Base-by-base conservation (phyloP, 2,888 invertebrate genomes). In the Bembecia ichneumoniformis region DNA sequence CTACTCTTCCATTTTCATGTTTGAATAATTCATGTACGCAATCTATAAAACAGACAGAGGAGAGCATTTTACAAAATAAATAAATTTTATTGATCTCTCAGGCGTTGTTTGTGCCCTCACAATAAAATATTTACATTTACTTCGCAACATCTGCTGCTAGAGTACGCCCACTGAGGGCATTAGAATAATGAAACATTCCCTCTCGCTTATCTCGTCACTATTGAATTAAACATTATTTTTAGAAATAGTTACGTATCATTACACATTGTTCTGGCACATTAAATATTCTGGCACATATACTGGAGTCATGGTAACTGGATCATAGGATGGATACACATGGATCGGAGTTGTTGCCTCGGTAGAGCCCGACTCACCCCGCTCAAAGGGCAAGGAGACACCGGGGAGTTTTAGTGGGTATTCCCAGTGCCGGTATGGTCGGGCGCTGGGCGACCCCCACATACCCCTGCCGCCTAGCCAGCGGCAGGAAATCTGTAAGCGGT, bases 61-160 rank as follows among this genome's bases (percentile, higher is more conserved):
- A 77, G 79, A 77, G 77, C 78, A 77, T 84, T 86, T 86, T 82
- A 83, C 81, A 82, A 76, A 84, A 82, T 77, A 87, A 86, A 86
- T 84, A 83, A 86, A 86, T 86, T 84, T 86, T 86, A 87, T 86
- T 84, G 87, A 86, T 86, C 87, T 86, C 87, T 61, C 74, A 75
- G 84, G 87, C 79, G 76, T 72, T 81, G 82, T 87, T 86, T 82
- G 80, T 76, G 66, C 77, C 75, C 71, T 74, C 72, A 79, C 79
- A 82, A 82, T 86, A 80, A 82, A 86, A 83, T 84, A 86, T 87
- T 87, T 83, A 86, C 83, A 80, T 84, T 81, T 82, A 81, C 82
- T 84, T 75, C 67, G 77, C 74, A 77, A 71, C 81, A 82, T 82
- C 82, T 82, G 80, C 74, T 69, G 17, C 43, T 47, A 46, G 46